Base-by-base conservation (phyloP, 1,140 invertebrate species). In the Saccostrea cuccullata region DNA sequence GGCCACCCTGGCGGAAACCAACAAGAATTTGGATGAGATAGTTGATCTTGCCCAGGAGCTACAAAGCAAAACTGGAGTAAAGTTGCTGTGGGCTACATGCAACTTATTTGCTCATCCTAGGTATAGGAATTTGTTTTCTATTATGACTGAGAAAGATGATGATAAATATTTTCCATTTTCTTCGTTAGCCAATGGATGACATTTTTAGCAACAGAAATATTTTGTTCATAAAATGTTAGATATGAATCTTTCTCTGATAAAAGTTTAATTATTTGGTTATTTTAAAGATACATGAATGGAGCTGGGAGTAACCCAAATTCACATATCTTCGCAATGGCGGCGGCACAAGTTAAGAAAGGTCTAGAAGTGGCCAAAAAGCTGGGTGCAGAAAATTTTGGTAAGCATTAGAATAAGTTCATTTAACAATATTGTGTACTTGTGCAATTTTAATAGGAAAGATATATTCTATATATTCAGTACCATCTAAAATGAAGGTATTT, bases 341-440 rank as follows among this genome's bases (percentile, higher is more conserved):
- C 95, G 20, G 96, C 96, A 20, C 96, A 97, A 92, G 96, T 96
- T 36, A 97, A 97, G 93, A 96, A 96, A 92, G 96, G 96, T 55
- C 92, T 97, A 70, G 96, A 97, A 90, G 94, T 96, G n/a, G 96
- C 96, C 12, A 96, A 96, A 70, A 96, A 96, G 90, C 91, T 97
- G 3, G 96, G 96, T 87, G 96, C 96, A 1, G 96, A 96, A 92
- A 96, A 96, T 91, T 96, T 96, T 92, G 94, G 94, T 95, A 82
- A 47, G 92, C 86, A 55, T 85, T 64, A n/a, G 2, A 20, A 64
- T 64, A 1, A 0, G 58, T 64, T 17, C 17, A 64, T 20, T 64
- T 64, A 47, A 47, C 0, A 47, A 47, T 47, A 47, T 47, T 47
- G 30, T 36, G 30, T 36, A 47, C 47, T 47, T 47, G 9, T 9